phyloP scores from a whole-genome alignment of 2,888 invertebrate genomes.

The Campaea margaritaria region DNA sequence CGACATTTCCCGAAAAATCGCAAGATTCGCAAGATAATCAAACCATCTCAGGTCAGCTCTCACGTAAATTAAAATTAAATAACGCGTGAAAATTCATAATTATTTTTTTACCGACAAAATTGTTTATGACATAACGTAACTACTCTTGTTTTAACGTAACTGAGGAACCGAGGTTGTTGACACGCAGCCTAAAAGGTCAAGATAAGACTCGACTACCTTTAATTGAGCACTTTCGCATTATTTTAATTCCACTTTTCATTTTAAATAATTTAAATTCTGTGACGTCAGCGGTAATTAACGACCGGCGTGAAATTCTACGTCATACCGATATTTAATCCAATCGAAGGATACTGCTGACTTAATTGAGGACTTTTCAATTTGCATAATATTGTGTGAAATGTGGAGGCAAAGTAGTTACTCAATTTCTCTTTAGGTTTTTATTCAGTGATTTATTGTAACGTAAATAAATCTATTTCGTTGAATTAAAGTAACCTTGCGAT shows the following conservation, averaged over 20 bases:
- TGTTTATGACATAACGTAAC: conserved; percentile 39
- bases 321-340: conserved; percentile 42
- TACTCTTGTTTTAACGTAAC: conserved; percentile 39
- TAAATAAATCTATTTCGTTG: no score
- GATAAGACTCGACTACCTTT: conserved; percentile 37
- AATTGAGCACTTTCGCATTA: conserved; percentile 43
- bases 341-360: conserved; percentile 37
- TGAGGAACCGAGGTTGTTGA: conserved; percentile 33
- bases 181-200: conserved; percentile 43
- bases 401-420: conserved; percentile 9
- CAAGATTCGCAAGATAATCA: conserved; percentile 15
- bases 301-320: conserved; percentile 36
- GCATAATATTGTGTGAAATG: conserved; percentile 24
- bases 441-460: not conserved
- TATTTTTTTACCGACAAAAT: conserved; percentile 33
- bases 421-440: conserved; percentile 16
- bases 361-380: conserved; percentile 33
- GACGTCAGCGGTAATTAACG: conserved; percentile 45
- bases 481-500: no score
- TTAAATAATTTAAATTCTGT: conserved; percentile 39
- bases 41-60: conserved; percentile 14
- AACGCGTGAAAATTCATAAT: conserved; percentile 35
- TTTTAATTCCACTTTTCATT: conserved; percentile 38
- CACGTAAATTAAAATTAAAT: conserved; percentile 6
- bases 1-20: conserved; percentile 13